A percentile compares a stretch with the other conserved stretches of the same genome.
Conservation (phyloP, 2,888 invertebrate species). For the Malacosoma neustria region DNA sequence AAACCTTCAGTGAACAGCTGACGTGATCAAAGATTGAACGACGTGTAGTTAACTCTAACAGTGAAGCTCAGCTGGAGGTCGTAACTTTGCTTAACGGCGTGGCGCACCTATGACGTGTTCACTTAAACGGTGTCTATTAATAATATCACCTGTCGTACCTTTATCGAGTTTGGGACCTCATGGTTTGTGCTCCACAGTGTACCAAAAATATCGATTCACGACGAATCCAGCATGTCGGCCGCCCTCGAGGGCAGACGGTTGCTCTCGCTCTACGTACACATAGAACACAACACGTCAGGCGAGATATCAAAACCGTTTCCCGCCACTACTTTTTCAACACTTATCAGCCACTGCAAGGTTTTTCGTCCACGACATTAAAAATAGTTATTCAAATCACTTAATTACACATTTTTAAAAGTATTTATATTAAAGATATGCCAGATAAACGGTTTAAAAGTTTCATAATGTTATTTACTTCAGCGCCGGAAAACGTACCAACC, state of each 20-base stretch:
- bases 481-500: slow-evolving; percentile 40
- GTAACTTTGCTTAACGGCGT: slow-evolving; percentile 12
- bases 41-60: too few relatives aligned
- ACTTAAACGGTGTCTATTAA: slow-evolving; percentile 27
- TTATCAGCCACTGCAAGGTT: slow-evolving; percentile 26
- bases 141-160: slow-evolving; percentile 59
- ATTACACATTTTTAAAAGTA: slow-evolving; percentile 23
- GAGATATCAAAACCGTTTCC: slow-evolving; percentile 72
- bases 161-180: slow-evolving; percentile 64
- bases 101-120: slow-evolving; percentile 12
- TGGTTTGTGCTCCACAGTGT: slow-evolving; percentile 63
- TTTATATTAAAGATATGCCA: slow-evolving; percentile 36
- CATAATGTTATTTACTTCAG: slow-evolving; percentile 34
- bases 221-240: slow-evolving; percentile 72
- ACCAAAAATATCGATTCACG: slow-evolving; percentile 74
- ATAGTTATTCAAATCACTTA: slow-evolving; percentile 9
- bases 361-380: slow-evolving; percentile 14
- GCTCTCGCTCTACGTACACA: slow-evolving; percentile 68
- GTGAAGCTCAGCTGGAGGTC: too few relatives aligned
- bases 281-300: slow-evolving; percentile 72
- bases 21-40: too few relatives aligned
- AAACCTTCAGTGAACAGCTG: too few relatives aligned
- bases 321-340: slow-evolving; percentile 69
- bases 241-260: slow-evolving; percentile 69
- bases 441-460: slow-evolving; percentile 62